Evolutionary conservation across 2,113 vertebrate genomes (phyloP).

Genomic region (Dendrocopos noguchii): DNA sequence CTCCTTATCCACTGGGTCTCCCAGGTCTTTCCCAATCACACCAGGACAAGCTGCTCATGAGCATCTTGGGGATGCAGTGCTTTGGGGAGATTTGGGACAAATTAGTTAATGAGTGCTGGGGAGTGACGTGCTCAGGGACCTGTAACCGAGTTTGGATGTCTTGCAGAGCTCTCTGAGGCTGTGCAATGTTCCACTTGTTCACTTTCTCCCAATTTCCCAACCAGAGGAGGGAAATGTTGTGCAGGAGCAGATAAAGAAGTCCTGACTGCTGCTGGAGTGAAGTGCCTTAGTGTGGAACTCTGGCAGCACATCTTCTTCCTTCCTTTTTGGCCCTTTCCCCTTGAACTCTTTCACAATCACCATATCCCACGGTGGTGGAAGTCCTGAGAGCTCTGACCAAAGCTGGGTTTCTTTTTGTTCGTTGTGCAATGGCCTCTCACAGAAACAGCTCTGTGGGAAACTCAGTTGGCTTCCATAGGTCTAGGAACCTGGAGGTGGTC

Average conservation of each 20-base stretch:
- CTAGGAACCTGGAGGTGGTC: background rate
- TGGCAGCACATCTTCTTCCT: background rate
- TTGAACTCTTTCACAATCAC: background rate
- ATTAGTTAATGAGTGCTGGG: background rate
- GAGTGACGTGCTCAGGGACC: rapidly evolving
- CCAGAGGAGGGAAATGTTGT: background rate
- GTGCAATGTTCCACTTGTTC: background rate
- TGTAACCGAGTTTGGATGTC: background rate
- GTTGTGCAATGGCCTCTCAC: background rate
- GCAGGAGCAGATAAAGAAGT: background rate
- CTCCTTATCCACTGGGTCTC: no score
- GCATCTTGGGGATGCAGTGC: rapidly evolving
- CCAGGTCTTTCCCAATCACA: no score
- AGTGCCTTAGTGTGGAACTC: background rate
- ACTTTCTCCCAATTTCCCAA: conserved; percentile 43
- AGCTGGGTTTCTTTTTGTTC: background rate
- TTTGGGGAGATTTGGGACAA: background rate
- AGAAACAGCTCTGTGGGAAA: background rate
- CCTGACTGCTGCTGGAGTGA: background rate
- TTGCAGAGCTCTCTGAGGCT: background rate
- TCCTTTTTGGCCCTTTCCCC: background rate
- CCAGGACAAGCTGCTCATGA: rapidly evolving
- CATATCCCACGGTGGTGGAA: rapidly evolving
- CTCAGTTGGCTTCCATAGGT: background rate
- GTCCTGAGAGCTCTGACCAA: background rate